These are phyloP conservation scores for Corydoras sp. DNA, from an alignment of 2,113 vertebrate genomes.

Conservation along the genomic window DNA sequence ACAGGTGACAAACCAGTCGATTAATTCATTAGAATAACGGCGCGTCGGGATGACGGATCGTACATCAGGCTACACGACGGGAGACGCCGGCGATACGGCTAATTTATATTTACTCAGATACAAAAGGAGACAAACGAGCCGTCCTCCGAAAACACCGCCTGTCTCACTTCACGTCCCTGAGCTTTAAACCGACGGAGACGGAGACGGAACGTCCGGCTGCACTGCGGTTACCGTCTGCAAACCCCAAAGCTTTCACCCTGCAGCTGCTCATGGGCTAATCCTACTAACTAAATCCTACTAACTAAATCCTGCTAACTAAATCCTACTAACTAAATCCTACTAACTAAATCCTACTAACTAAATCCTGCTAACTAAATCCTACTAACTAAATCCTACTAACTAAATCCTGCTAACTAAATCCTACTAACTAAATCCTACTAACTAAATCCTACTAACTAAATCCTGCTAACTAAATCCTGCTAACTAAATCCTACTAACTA, in stretches of 20 bases:
- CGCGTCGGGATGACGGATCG: conserved; percentile 41
- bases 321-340: no score
- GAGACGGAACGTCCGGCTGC: conserved; percentile 46
- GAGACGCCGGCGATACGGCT: conserved; percentile 39
- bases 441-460: no score
- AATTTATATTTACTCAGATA: conserved; percentile 57
- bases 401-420: no score
- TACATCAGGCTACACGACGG: conserved; percentile 51
- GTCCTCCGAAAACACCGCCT: conserved; percentile 48
- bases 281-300: not conserved
- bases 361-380: no score
- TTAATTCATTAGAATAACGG: conserved; percentile 55
- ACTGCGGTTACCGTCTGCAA: conserved; percentile 57
- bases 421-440: no score
- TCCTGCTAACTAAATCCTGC: no score
- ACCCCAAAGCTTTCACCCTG: conserved; percentile 12
- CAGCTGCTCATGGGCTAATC: conserved; percentile 4
- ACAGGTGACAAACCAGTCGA: conserved; percentile 45
- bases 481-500: no score
- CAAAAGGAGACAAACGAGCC: conserved; percentile 61
- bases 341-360: no score
- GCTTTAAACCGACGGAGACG: not conserved
- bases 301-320: no score
- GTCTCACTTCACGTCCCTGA: conserved; percentile 41
- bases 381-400: no score